phyloP scores from a whole-genome alignment of 2,797 vertebrate species.

The Chelon labrosus region DNA sequence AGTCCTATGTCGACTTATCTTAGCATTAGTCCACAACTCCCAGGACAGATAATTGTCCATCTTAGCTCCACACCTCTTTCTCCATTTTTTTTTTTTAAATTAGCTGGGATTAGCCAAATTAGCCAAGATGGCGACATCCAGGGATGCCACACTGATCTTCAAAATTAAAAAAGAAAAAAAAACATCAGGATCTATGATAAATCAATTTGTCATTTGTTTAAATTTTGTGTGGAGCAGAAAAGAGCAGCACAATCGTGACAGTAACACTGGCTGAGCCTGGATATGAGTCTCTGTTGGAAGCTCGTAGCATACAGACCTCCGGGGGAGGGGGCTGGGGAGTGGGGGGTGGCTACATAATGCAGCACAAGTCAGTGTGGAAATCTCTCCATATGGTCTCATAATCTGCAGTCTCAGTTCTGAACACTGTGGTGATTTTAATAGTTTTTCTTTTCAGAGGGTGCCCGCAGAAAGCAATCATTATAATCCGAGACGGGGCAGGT shows the following conservation, averaged over 20 bases:
- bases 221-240: not conserved
- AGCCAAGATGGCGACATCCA: too few species aligned
- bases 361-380: constrained; percentile 21
- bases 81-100: too few species aligned
- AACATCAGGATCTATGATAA: too few species aligned
- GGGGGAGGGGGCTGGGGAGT: not conserved
- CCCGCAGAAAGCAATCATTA: not conserved
- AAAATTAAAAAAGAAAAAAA: too few species aligned
- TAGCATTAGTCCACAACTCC: too few species aligned
- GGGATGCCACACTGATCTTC: too few species aligned
- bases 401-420: constrained; percentile 31
- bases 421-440: constrained; percentile 28
- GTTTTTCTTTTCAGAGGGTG: constrained; percentile 7
- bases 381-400: constrained; percentile 34
- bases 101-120: too few species aligned
- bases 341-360: constrained; percentile 10
- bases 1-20: too few species aligned
- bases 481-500: not conserved
- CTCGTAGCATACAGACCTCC: constrained; percentile 16
- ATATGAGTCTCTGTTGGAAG: constrained; percentile 1
- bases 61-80: too few species aligned
- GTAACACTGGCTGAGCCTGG: constrained; percentile 2
- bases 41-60: too few species aligned
- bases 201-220: not conserved
- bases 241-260: not conserved